Evolutionary conservation across 2,797 vertebrate genomes (phyloP).

Genomic region (Sebastes minor): DNA sequence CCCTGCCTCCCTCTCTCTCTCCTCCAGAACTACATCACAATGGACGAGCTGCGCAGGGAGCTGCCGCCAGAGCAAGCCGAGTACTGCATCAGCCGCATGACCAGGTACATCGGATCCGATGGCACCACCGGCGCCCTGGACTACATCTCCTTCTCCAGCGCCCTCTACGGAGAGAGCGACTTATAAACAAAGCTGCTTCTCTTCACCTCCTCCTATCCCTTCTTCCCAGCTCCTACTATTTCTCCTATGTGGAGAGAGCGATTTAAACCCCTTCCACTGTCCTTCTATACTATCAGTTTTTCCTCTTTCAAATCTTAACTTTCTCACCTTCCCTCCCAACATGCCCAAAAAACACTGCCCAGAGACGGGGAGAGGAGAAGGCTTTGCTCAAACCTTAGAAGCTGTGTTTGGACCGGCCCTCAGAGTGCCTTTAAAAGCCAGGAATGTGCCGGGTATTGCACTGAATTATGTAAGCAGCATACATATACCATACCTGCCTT

Average conservation of each 20-base stretch:
- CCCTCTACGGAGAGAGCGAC: constrained; percentile 93
- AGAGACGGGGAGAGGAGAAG: constrained; percentile 57
- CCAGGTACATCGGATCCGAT: constrained; percentile 82
- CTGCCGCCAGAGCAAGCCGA: constrained; percentile 90
- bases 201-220: constrained; percentile 24
- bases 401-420: constrained; percentile 30
- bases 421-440: constrained; percentile 22
- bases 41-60: constrained; percentile 89
- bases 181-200: constrained; percentile 81
- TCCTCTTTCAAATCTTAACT: constrained; percentile 42
- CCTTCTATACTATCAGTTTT: constrained; percentile 36
- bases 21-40: constrained; percentile 86
- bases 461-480: constrained; percentile 55
- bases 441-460: constrained; percentile 33
- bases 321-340: neutral
- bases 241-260: constrained; percentile 68
- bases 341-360: constrained; percentile 9
- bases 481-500: constrained; percentile 41
- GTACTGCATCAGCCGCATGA: constrained; percentile 93
- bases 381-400: constrained; percentile 65
- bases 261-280: constrained; percentile 59
- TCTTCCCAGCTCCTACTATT: constrained; percentile 40
- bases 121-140: constrained; percentile 84
- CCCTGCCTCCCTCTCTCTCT: too few species aligned
- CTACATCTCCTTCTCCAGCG: constrained; percentile 94